Evolutionary conservation across 1,140 invertebrate genomes (phyloP).

Genomic region (Zaprionus kolodkinae): DNA sequence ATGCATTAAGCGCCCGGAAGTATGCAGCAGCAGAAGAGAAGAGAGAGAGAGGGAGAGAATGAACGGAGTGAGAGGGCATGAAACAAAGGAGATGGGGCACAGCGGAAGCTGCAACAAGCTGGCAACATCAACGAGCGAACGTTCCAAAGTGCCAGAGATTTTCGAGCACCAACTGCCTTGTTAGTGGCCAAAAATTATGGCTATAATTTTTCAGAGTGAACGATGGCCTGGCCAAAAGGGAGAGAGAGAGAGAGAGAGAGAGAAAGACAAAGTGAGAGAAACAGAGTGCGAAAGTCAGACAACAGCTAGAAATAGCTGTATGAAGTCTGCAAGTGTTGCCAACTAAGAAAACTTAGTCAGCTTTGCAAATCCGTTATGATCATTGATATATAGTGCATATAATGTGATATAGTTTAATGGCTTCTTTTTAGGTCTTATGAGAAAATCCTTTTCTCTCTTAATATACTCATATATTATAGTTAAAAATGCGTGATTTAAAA

Average conservation of each 20-base stretch:
- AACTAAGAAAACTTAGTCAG: slow-evolving; percentile 23
- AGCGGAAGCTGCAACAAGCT: slow-evolving; percentile 26
- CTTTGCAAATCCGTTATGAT: slow-evolving; percentile 66
- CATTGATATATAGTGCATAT: slow-evolving; percentile 62
- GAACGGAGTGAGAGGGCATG: too few species aligned
- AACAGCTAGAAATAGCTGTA: slow-evolving; percentile 26
- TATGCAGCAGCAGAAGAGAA: slow-evolving; percentile 39
- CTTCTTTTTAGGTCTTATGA: not conserved
- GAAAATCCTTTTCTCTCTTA: not conserved
- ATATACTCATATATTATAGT: too few species aligned
- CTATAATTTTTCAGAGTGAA: slow-evolving; percentile 72
- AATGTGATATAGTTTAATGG: slow-evolving; percentile 29
- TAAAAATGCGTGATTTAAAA: too few species aligned
- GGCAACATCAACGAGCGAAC: slow-evolving; percentile 32
- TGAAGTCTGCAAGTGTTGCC: not conserved
- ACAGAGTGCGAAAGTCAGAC: slow-evolving; percentile 1
- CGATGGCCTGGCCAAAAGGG: slow-evolving; percentile 12
- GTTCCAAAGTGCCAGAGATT: slow-evolving; percentile 31
- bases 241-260: not conserved
- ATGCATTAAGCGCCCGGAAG: slow-evolving; percentile 72
- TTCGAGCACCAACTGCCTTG: slow-evolving; percentile 50
- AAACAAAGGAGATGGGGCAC: not conserved
- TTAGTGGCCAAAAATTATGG: slow-evolving; percentile 79
- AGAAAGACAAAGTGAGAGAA: not conserved
- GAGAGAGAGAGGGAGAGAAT: not conserved